Conservation (phyloP, 2,888 invertebrate genomes). For the Encarsia formosa region DNA sequence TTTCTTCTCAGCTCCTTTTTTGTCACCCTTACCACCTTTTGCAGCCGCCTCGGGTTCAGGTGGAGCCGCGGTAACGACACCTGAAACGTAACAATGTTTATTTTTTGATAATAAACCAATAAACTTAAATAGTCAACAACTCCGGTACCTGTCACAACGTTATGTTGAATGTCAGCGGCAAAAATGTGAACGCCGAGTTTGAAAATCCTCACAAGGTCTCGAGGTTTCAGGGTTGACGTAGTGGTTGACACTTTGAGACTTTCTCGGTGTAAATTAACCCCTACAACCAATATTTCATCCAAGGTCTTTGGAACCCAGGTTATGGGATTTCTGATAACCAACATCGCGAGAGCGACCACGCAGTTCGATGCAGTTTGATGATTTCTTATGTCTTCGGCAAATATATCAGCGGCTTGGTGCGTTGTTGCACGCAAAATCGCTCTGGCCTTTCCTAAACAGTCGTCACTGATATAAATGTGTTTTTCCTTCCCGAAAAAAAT, state of each 20-base stretch:
- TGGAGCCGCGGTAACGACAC: constrained; percentile 35
- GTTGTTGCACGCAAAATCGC: constrained; percentile 40
- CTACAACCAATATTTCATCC: constrained; percentile 43
- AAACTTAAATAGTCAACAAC: too few species aligned
- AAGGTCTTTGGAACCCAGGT: constrained; percentile 45
- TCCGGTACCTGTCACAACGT: constrained; percentile 33
- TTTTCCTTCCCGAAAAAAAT: too few species aligned
- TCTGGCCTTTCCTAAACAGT: constrained; percentile 32
- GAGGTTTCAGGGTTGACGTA: constrained; percentile 30
- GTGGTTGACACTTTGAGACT: constrained; percentile 31
- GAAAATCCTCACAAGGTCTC: constrained; percentile 42
- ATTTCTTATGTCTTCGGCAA: constrained; percentile 36
- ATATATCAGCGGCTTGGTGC: constrained; percentile 40
- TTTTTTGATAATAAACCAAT: not conserved
- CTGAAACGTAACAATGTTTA: constrained; percentile 1
- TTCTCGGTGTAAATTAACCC: constrained; percentile 36
- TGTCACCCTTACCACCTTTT: constrained; percentile 27
- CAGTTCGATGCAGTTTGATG: constrained; percentile 43
- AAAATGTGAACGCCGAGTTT: constrained; percentile 43
- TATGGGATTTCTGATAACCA: constrained; percentile 40
- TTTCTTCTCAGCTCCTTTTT: constrained; percentile 27
- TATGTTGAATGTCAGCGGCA: constrained; percentile 38
- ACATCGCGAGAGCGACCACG: constrained; percentile 41
- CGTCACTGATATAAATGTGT: too few species aligned
- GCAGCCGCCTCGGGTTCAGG: constrained; percentile 37